phyloP scores from a whole-genome alignment of 2,113 vertebrate genomes.

The Eonycteris spelaea region DNA sequence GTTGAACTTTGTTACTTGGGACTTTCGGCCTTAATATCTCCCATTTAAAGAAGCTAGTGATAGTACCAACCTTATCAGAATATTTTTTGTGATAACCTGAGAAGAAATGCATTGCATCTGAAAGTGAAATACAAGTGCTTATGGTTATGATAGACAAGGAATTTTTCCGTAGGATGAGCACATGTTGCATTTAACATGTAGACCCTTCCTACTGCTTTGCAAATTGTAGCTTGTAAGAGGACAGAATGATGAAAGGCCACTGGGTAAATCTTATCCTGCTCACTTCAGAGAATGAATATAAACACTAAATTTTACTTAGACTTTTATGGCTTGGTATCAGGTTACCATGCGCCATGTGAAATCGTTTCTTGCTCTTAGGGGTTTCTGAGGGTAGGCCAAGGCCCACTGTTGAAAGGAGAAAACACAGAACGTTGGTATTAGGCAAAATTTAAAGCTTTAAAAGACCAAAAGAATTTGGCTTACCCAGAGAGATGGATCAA shows the following conservation, averaged over 20 bases:
- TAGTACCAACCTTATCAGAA: background rate
- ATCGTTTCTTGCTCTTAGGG: background rate
- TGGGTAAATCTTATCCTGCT: background rate
- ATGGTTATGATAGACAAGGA: background rate
- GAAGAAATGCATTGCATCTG: background rate
- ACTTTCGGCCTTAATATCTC: background rate
- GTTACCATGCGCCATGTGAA: background rate
- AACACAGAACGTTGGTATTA: background rate
- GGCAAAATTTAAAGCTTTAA: constrained; percentile 2
- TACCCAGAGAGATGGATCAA: background rate
- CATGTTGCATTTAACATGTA: background rate
- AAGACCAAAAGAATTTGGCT: background rate
- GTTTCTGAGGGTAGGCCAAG: background rate
- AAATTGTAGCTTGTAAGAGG: background rate
- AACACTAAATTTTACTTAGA: background rate
- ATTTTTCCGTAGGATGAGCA: background rate
- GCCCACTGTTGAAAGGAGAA: background rate
- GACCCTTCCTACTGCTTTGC: background rate
- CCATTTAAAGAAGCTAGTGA: background rate
- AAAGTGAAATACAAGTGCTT: background rate
- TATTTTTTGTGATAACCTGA: background rate
- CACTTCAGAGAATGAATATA: background rate
- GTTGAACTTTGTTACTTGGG: background rate
- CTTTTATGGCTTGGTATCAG: background rate
- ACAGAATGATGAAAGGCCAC: background rate